Evolutionary conservation across 2,113 vertebrate genomes (phyloP).

Genomic region (Chamaetylas fuelleborni): DNA sequence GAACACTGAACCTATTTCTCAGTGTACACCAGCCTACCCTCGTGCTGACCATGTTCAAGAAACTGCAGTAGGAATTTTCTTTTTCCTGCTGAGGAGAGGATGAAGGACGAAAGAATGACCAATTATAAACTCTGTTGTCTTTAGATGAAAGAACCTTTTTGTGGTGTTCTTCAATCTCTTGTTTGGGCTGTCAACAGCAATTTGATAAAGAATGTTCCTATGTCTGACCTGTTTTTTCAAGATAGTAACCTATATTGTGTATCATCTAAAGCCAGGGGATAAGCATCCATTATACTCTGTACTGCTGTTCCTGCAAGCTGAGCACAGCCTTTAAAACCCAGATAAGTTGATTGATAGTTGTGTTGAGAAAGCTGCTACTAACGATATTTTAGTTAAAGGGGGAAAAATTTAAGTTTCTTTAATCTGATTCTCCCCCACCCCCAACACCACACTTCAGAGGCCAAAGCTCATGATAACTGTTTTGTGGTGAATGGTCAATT

Average conservation of each 20-base stretch:
- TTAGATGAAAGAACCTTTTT: slow-evolving; percentile 82
- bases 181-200: slow-evolving; percentile 82
- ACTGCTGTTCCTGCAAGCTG: slow-evolving; percentile 20
- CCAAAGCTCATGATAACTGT: slow-evolving; percentile 74
- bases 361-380: slow-evolving; percentile 55
- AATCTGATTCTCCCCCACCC: slow-evolving; percentile 66
- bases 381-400: slow-evolving; percentile 49
- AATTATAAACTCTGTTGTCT: slow-evolving; percentile 76
- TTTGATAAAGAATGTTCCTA: slow-evolving; percentile 75
- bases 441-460: slow-evolving; percentile 73
- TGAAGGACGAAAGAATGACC: slow-evolving; percentile 72
- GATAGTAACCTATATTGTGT: slow-evolving; percentile 75
- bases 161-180: slow-evolving; percentile 72
- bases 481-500: slow-evolving; percentile 81
- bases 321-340: slow-evolving; percentile 62
- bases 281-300: slow-evolving; percentile 57
- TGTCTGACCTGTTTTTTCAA: slow-evolving; percentile 80
- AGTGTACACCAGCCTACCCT: slow-evolving; percentile 28
- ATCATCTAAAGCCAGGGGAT: slow-evolving; percentile 56
- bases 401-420: slow-evolving; percentile 62
- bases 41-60: slow-evolving; percentile 64
- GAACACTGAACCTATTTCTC: slow-evolving; percentile 17
- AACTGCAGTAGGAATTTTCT: slow-evolving; percentile 63
- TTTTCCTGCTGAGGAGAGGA: slow-evolving; percentile 73
- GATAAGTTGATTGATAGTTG: slow-evolving; percentile 52